A percentile compares a stretch with the other conserved stretches of the same genome.
Evolutionary conservation across 2,113 vertebrate genomes (phyloP).

Genomic region (Aphelocoma coerulescens): DNA sequence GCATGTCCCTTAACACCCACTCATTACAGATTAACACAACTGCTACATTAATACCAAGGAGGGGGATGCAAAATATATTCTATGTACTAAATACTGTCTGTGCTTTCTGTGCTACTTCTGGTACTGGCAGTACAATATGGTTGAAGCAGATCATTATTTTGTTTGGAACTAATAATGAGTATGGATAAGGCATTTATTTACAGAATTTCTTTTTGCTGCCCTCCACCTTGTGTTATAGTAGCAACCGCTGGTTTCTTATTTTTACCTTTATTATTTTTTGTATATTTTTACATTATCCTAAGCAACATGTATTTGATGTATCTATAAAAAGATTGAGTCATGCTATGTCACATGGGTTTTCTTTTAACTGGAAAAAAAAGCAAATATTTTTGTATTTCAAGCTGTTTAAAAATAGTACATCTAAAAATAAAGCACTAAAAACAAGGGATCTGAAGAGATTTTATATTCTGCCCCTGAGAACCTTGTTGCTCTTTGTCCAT

Average conservation of each 20-base stretch:
- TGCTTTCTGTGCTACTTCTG: neutral
- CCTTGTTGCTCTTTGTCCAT: neutral
- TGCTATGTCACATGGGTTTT: conserved; percentile 36
- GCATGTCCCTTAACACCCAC: neutral
- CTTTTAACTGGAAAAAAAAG: neutral
- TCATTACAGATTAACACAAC: neutral
- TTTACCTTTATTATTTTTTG: neutral
- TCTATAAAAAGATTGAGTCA: conserved; percentile 45
- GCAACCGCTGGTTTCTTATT: neutral
- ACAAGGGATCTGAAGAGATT: neutral
- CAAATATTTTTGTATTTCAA: conserved; percentile 43
- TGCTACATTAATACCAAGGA: neutral
- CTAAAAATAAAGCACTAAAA: conserved; percentile 42
- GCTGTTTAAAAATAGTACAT: neutral
- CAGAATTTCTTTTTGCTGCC: neutral
- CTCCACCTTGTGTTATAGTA: neutral
- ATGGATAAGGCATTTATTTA: neutral
- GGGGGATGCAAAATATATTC: neutral
- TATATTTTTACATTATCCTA: conserved; percentile 10
- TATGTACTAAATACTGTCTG: neutral
- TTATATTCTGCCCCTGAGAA: neutral
- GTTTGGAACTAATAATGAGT: neutral
- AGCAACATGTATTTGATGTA: conserved; percentile 23
- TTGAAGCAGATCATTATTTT: neutral
- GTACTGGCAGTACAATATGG: neutral